A percentile compares a stretch with the other conserved stretches of the same genome.
These are phyloP conservation scores for Mobula hypostoma DNA, from an alignment of 2,113 vertebrate genomes.

Conservation along the genomic window DNA sequence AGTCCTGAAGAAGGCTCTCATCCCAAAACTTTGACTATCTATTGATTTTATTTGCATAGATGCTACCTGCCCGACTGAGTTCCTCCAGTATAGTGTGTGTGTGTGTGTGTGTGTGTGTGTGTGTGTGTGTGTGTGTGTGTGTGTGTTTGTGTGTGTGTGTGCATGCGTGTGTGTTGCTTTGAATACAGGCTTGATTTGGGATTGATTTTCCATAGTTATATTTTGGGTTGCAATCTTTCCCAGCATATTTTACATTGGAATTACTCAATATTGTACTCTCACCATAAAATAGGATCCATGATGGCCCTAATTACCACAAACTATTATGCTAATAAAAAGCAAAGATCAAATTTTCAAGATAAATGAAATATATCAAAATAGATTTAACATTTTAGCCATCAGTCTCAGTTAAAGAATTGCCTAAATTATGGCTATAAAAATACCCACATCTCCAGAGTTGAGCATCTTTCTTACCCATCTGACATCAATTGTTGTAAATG, in stretches of 20 bases:
- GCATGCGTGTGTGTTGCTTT: no score
- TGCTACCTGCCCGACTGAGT: no score
- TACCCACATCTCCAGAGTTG: not conserved
- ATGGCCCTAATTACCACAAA: not conserved
- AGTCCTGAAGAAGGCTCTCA: no score
- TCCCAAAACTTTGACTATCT: no score
- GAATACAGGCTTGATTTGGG: slow-evolving; percentile 18
- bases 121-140: no score
- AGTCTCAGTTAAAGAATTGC: slow-evolving; percentile 16
- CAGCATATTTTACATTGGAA: slow-evolving; percentile 3
- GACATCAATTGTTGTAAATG: slow-evolving; percentile 11
- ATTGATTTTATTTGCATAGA: no score
- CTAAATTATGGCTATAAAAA: not conserved
- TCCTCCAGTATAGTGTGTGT: no score
- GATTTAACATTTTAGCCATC: slow-evolving; percentile 25
- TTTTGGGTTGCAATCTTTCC: slow-evolving; percentile 24
- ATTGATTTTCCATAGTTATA: slow-evolving; percentile 15
- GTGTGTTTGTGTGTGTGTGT: no score
- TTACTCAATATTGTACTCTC: not conserved
- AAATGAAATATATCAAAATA: slow-evolving; percentile 20
- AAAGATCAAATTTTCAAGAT: slow-evolving; percentile 21
- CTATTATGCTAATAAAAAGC: not conserved
- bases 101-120: no score
- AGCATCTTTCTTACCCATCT: not conserved
- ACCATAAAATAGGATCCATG: slow-evolving; percentile 8